Evolutionary conservation across 2,113 vertebrate species (phyloP).

Genomic region (human): GRCh38 chr19:40710001-40710500

Average conservation of each 20-base stretch:
- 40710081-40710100: slow-evolving; percentile 90
- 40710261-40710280: no score
- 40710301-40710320: no score
- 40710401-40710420: no score
- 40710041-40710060: slow-evolving; percentile 75
- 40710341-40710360: no score
- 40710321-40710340: no score
- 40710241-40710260: neutral
- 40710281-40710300: no score
- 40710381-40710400: no score
- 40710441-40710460: no score
- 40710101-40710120: slow-evolving; percentile 89
- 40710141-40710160: neutral
- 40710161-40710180: fast-evolving
- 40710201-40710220: neutral
- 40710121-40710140: slow-evolving; percentile 91
- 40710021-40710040: neutral
- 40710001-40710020: neutral
- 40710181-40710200: neutral
- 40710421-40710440: no score
- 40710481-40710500: no score
- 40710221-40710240: neutral
- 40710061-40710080: slow-evolving; percentile 78
- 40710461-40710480: no score
- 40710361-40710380: no score